Evolutionary conservation across 2,113 vertebrate species (phyloP).

Genomic region (Grallaria varia): DNA sequence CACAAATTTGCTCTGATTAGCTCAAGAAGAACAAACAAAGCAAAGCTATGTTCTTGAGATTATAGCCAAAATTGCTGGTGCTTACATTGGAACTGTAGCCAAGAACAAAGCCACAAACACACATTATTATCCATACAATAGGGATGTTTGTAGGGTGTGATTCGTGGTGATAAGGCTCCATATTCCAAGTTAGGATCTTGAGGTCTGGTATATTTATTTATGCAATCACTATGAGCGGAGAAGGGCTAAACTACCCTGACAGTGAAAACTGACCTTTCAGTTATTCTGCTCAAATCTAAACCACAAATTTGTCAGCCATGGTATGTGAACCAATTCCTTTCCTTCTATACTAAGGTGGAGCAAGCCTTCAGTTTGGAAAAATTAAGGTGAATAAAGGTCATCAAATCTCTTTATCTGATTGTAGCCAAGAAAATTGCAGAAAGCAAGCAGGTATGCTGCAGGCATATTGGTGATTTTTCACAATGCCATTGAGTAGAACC

Average conservation of each 20-base stretch:
- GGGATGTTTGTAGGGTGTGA: background rate
- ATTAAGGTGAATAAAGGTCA: constrained; percentile 44
- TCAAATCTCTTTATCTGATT: constrained; percentile 29
- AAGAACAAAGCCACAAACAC: background rate
- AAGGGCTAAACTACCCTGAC: background rate
- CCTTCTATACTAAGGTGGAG: background rate
- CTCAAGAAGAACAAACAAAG: background rate
- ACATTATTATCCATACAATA: background rate
- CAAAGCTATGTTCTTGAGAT: background rate
- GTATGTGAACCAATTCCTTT: background rate
- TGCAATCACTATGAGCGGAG: background rate
- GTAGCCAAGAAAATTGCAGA: constrained; percentile 35
- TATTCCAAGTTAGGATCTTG: background rate
- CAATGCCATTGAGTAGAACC: constrained; percentile 9
- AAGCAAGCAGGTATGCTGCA: background rate
- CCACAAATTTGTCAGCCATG: background rate
- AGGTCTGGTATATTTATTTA: background rate
- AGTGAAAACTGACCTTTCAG: background rate
- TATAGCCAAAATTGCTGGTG: background rate
- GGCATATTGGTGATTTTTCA: constrained; percentile 39
- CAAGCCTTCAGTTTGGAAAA: constrained; percentile 25
- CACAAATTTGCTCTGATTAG: background rate
- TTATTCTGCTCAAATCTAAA: background rate
- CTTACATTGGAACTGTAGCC: background rate
- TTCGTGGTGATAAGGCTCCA: background rate